Conservation (phyloP, 2,797 vertebrate genomes). For the Mallotus villosus region DNA sequence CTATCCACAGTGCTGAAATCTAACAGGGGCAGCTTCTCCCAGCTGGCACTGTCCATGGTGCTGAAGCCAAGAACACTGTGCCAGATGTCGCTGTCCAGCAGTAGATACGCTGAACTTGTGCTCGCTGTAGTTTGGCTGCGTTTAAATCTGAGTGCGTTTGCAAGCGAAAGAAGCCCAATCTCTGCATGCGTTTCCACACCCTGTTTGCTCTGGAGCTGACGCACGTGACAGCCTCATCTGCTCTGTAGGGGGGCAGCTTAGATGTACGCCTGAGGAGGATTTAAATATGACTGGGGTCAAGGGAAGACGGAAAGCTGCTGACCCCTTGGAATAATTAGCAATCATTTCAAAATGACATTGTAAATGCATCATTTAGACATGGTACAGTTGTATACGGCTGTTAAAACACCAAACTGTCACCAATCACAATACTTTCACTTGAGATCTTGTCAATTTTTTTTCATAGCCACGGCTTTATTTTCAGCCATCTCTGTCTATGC, state of each 20-base stretch:
- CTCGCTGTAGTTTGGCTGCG: slow-evolving; percentile 26
- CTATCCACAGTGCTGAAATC: background rate
- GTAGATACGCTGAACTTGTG: slow-evolving; percentile 35
- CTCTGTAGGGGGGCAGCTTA: slow-evolving; percentile 29
- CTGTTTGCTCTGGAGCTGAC: slow-evolving; percentile 57
- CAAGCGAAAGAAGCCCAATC: slow-evolving; percentile 29
- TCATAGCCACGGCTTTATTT: background rate
- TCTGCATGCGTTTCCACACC: slow-evolving; percentile 42
- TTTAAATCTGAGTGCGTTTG: slow-evolving; percentile 29
- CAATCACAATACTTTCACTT: background rate
- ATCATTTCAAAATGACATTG: background rate
- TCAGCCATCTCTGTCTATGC: slow-evolving; percentile 12
- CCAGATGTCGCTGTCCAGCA: slow-evolving; percentile 37
- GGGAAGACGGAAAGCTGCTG: background rate
- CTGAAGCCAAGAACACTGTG: slow-evolving; percentile 17
- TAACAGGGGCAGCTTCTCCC: background rate
- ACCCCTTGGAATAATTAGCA: background rate
- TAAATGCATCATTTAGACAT: background rate
- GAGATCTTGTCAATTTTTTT: no score
- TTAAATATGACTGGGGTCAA: slow-evolving; percentile 18
- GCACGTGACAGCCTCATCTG: slow-evolving; percentile 54
- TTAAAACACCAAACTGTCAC: background rate
- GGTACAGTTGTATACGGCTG: background rate
- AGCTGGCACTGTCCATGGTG: slow-evolving; percentile 5
- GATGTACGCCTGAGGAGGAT: slow-evolving; percentile 31